Evolutionary conservation across 2,888 invertebrate genomes (phyloP), one percentile per base, ranked within the genome.

Genomic region (Eucriotettix oculatus): DNA sequence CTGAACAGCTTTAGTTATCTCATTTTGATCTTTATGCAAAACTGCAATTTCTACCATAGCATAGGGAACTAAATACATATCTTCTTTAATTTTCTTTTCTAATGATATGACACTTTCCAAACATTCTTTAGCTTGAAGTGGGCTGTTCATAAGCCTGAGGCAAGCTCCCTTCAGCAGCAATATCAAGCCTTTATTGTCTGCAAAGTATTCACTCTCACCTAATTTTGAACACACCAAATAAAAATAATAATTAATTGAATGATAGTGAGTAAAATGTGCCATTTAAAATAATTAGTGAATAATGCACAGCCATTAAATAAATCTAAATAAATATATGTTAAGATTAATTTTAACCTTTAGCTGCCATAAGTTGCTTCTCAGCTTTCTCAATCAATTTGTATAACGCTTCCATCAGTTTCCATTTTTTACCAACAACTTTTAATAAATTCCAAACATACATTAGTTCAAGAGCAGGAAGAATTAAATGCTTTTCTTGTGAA

Each of bases 361-460:
- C 67, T 53, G 64, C 65, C 56, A 71, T 71, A 42, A 73, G 64
- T 40, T 68, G 65, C 41, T 65, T 66, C 60, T 70, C 64, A 59
- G 79, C 76, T 54, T 75, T 75, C 61, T 85, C 84, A 59, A 84
- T 78, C 58, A 83, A 75, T 74, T 82, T 82, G 60, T 81, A 81
- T 57, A 87, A 74, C 41, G 74, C 76, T 66, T 84, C 79, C 42
- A 82, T 80, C 41, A 81, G 74, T 42, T 79, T 75, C 60, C 79
- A 80, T 65, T 87, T 82, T 68, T 85, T 86, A 14, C 85, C 84
- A 63, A 95, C 76, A 5, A 91, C 82, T 67, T 85, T 84, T 72
- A 96, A 91, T 67, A 91, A 82, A 75, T 96, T 96, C 95, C 95
- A 96, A 10, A 95, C 78, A 70, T 90, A 95, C 71, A 96, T 80